phyloP scores from a whole-genome alignment of 1,140 invertebrate species.

The Sitobion miscanthi region DNA sequence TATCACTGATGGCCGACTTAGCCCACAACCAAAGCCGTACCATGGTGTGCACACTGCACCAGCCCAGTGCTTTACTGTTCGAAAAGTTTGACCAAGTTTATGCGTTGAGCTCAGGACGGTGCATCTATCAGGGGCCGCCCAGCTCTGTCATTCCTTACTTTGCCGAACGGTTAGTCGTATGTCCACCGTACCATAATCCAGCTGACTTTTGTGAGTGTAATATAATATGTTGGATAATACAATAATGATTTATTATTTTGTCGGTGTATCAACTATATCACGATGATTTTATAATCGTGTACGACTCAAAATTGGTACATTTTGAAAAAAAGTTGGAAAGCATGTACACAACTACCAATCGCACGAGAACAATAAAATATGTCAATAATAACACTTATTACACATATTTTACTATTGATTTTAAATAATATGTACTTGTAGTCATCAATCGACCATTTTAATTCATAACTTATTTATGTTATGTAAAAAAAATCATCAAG shows the following conservation, averaged over 20 bases:
- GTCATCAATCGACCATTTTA: not conserved
- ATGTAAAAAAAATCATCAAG: not conserved
- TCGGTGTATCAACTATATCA: not conserved
- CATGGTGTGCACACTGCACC: conserved; percentile 75
- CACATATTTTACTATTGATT: not conserved
- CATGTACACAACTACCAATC: not conserved
- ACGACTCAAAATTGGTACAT: not conserved
- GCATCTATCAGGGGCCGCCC: conserved; percentile 69
- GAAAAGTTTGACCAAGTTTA: conserved; percentile 74
- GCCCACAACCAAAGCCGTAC: conserved; percentile 68
- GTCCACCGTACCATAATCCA: conserved; percentile 74
- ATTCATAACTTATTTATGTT: not conserved
- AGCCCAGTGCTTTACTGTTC: conserved; percentile 73
- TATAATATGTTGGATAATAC: not conserved
- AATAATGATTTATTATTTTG: not conserved
- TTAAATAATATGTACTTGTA: not conserved
- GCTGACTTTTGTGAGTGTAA: conserved; percentile 69
- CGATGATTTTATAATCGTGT: not conserved
- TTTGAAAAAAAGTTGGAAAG: not conserved
- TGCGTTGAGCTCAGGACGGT: conserved; percentile 69
- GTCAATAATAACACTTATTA: not conserved
- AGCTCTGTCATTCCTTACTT: conserved; percentile 68
- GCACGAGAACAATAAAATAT: not conserved
- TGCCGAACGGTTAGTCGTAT: conserved; percentile 66
- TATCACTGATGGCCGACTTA: conserved; percentile 65